Evolutionary conservation across 2,113 vertebrate genomes (phyloP).

Genomic region (Myotis brandtii): DNA sequence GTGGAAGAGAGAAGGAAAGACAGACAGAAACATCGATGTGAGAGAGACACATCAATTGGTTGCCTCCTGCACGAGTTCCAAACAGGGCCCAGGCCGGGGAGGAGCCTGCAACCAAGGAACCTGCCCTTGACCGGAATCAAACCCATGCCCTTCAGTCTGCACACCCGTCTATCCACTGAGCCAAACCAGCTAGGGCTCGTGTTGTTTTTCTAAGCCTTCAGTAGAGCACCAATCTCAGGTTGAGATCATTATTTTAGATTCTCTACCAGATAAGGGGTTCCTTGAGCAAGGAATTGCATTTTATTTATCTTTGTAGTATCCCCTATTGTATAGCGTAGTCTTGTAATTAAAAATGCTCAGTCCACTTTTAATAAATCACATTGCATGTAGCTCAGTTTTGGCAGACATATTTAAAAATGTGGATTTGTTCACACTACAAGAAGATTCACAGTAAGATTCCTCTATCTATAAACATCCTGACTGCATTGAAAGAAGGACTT

Average conservation of each 20-base stretch:
- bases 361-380: neutral
- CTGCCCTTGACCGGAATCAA: no score
- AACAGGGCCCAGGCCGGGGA: no score
- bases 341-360: neutral
- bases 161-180: no score
- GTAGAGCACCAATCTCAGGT: neutral
- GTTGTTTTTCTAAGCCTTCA: neutral
- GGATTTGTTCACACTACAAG: neutral
- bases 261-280: neutral
- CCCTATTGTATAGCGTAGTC: neutral
- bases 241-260: neutral
- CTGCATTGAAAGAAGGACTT: conserved; percentile 4
- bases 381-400: conserved; percentile 5
- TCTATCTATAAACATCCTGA: neutral
- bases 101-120: no score
- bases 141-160: no score
- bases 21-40: no score
- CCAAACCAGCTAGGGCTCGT: neutral
- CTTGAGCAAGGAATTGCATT: neutral
- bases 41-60: no score
- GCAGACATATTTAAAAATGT: conserved; percentile 16
- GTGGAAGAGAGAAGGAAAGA: no score
- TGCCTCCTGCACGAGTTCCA: no score
- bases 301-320: neutral
- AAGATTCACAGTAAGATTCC: neutral